phyloP scores from a whole-genome alignment of 1,140 invertebrate genomes.

The Lepidurus packardi region DNA sequence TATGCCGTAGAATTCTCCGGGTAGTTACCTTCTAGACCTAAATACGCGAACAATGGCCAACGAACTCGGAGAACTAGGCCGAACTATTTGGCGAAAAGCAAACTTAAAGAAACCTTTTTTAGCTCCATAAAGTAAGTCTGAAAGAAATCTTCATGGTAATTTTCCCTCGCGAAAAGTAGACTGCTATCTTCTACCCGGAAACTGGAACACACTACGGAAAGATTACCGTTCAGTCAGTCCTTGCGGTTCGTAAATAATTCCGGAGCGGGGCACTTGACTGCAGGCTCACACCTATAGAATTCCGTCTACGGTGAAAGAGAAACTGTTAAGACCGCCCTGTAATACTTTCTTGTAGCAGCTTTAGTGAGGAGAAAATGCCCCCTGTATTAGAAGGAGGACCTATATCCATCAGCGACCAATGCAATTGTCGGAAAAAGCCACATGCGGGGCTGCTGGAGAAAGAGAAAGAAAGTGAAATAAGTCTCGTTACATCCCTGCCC shows the following conservation, averaged over 20 bases:
- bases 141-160: no score
- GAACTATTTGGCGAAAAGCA: no score
- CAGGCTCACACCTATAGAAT: not conserved
- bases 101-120: no score
- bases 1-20: not conserved
- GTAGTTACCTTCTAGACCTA: not conserved
- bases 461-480: slow-evolving; percentile 12
- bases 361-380: not conserved
- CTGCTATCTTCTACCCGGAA: no score
- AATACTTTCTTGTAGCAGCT: not conserved
- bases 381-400: not conserved
- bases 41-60: not conserved
- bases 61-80: no score
- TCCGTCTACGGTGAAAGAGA: not conserved
- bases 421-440: not conserved
- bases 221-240: not conserved
- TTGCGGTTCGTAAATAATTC: not conserved
- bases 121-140: no score
- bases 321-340: not conserved
- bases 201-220: no score
- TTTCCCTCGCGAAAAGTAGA: no score
- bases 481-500: not conserved
- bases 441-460: not conserved
- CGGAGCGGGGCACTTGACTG: not conserved
- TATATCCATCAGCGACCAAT: not conserved